Conservation (phyloP, 2,797 vertebrate species). For the Picus viridis region DNA sequence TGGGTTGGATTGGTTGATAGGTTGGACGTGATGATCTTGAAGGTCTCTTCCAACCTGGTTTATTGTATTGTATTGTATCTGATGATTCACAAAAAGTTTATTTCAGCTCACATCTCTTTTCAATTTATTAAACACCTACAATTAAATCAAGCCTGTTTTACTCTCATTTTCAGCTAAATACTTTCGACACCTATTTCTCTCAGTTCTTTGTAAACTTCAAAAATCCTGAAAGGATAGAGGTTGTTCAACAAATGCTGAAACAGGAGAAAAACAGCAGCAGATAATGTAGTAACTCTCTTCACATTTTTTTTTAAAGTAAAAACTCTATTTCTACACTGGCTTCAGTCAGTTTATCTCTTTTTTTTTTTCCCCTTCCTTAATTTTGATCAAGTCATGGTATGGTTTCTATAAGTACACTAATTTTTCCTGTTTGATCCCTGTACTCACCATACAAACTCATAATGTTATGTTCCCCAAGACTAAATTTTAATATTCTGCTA, state of each 20-base stretch:
- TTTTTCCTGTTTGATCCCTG: not conserved
- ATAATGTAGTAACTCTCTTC: accelerated
- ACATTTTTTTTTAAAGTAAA: not conserved
- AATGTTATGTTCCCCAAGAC: not conserved
- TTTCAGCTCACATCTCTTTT: not conserved
- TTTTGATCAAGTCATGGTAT: not conserved
- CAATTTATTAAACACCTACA: not conserved
- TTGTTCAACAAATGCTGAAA: not conserved
- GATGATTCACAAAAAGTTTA: not conserved
- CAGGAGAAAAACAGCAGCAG: not conserved
- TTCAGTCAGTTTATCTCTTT: not conserved
- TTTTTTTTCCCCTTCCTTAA: not conserved
- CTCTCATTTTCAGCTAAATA: not conserved
- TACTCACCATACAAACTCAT: not conserved
- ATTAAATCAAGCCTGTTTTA: not conserved
- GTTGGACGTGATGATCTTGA: no score
- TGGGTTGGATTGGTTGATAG: no score
- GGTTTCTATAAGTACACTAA: not conserved
- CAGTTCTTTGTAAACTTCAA: not conserved
- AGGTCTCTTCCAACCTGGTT: no score
- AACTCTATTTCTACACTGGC: not conserved
- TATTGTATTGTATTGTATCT: not conserved
- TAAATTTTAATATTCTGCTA: not conserved
- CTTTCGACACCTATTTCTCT: not conserved
- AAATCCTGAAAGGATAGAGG: not conserved